A percentile compares a stretch with the other conserved stretches of the same genome.
These are phyloP conservation scores for Miniopterus natalensis DNA, from an alignment of 2,113 vertebrate genomes.

Conservation along the genomic window DNA sequence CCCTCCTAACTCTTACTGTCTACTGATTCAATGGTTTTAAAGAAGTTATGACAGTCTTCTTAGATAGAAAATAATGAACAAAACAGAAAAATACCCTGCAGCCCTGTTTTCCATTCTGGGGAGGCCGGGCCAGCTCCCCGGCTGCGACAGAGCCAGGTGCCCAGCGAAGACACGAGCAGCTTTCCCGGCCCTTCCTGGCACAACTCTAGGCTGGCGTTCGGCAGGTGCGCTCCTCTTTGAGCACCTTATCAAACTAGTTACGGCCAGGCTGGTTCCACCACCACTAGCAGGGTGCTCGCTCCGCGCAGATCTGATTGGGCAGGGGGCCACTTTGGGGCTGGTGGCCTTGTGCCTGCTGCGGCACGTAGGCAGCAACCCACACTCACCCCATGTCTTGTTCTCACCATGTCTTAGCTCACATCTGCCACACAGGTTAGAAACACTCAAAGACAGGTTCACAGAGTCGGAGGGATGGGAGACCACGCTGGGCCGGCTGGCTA, in stretches of 20 bases:
- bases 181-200: background rate
- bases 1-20: background rate
- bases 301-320: constrained; percentile 76
- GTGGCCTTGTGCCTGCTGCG: constrained; percentile 77
- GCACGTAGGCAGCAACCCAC: constrained; percentile 79
- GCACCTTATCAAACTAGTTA: constrained; percentile 70
- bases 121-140: background rate
- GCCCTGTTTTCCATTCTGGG: background rate
- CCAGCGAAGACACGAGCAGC: background rate
- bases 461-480: constrained; percentile 70
- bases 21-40: constrained; percentile 47
- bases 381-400: constrained; percentile 64
- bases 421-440: constrained; percentile 82
- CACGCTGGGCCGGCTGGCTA: constrained; percentile 69
- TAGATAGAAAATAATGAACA: background rate
- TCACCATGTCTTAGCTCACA: constrained; percentile 76
- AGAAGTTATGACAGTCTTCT: constrained; percentile 28
- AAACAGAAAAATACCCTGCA: background rate
- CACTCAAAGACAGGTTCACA: constrained; percentile 74
- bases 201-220: constrained; percentile 29
- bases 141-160: background rate
- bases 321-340: constrained; percentile 53
- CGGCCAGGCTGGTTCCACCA: constrained; percentile 69
- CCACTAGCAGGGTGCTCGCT: constrained; percentile 39
- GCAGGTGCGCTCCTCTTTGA: constrained; percentile 43